Base-by-base conservation (phyloP, 2,888 invertebrate species). In the Hydroisotoma schaefferi region DNA sequence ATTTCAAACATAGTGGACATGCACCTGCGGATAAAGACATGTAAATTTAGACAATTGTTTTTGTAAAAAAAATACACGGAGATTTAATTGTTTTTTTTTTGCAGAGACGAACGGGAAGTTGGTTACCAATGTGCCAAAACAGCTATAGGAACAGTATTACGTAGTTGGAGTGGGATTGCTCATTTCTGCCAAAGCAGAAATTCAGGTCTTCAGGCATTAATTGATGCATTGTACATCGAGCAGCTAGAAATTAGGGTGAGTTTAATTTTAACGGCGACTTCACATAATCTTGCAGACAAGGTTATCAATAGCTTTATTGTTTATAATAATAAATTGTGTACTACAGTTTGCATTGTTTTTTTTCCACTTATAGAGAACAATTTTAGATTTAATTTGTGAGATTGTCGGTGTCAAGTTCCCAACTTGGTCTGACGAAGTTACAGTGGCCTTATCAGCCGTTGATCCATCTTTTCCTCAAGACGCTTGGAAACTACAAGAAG, bases 341-440 rank as follows among this genome's bases (percentile, higher is more conserved):
- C 20, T 15, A 33, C 2, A 33, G 12, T 22, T 1, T 49, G 56
- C 47, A 59, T 65, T 12, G 25, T 33, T n/a, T 37, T 20, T 66
- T 4, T 46, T 63, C 61, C 52, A 53, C 55, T 77, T 80, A 5
- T 77, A 92, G 91, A 89, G 91, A 84, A 91, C 92, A 54, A 87
- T 95, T 74, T 79, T 97, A 76, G 94, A 95, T 78, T 82, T 95
- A 65, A 80, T 97, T 44, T 95, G 90, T 76, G 94, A 95, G 77
- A 79, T 97, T 59, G 84, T 95, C 72, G 87, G 90, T 60, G 79
- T 95, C 68, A 88, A 89, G 44, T 85, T 91, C 76, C 94, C 94
- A 0, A 87, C 87, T 74, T 94, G 93, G 93, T 92, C 93, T 1
- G 92, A 92, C 74, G 93, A 95, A 77, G 87, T 94, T 73, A 86